Evolutionary conservation across 2,888 invertebrate genomes (phyloP), one percentile per base, ranked within the genome.

Genomic region (Elysia crispata): DNA sequence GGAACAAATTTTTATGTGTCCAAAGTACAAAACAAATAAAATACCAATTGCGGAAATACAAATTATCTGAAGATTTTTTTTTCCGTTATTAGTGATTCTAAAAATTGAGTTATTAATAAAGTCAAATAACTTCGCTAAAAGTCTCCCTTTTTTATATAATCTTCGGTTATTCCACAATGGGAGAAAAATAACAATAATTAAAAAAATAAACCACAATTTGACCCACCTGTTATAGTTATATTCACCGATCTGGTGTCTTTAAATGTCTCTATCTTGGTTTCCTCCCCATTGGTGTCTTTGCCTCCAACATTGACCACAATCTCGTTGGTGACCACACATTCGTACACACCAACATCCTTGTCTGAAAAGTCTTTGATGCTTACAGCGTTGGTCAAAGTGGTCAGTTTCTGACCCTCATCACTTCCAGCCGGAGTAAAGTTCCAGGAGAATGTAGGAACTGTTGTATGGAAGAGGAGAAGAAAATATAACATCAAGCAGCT

Each of bases 401-500:
- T 67, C 50, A 30, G 74, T 15, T 79, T 67, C 30, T 67, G 18
- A 20, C 28, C 66, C 54, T 57, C 62, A 28, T 66, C 60, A 0
- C 72, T 57, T 20, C 74, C 74, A 18, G 50, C 31, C 1, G 79
- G 60, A 3, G 79, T 79, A 67, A 67, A 79, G 13, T 70, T 50
- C 79, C 79, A 79, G 60, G 74, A 67, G 60, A 74, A 79, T 13
- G 79, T 79, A 8, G 79, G 79, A n/a, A 41, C 79, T 79, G 28
- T 3, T 41, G 41, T 41, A 11, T 64, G 70, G 49, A n/a, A 28
- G 23, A 60, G n/a, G 15, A 25, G 5, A 60, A 8, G 3, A 60
- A 25, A 60, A 60, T n/a, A n/a, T n/a, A n/a, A n/a, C n/a, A n/a
- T n/a, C n/a, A n/a, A n/a, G n/a, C n/a, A n/a, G n/a, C n/a, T n/a